Conservation (phyloP, 1,140 invertebrate species). For the Hypothenemus hampei region DNA sequence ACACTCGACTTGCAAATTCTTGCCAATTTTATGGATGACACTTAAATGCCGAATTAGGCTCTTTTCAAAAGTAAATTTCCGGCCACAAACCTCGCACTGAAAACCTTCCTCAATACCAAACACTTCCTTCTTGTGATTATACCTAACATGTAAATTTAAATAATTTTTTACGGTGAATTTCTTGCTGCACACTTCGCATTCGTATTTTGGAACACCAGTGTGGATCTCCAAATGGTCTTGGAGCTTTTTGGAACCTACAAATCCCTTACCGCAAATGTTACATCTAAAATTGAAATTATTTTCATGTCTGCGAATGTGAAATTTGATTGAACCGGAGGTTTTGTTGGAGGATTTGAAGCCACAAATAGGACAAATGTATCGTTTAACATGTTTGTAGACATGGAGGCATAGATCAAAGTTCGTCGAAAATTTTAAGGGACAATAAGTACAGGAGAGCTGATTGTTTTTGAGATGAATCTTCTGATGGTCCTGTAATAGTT, state of each 20-base stretch:
- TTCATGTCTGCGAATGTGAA: conserved; percentile 48
- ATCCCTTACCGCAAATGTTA: conserved; percentile 48
- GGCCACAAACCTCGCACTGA: conserved; percentile 33
- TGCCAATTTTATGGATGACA: conserved; percentile 33
- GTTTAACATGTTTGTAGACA: conserved; percentile 10
- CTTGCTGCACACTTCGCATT: conserved; percentile 48
- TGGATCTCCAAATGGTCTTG: conserved; percentile 45
- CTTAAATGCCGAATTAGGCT: conserved; percentile 33
- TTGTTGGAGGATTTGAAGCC: conserved; percentile 10
- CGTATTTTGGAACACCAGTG: conserved; percentile 29
- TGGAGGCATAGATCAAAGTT: conserved; percentile 18
- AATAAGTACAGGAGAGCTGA: not conserved
- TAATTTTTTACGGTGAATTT: conserved; percentile 45
- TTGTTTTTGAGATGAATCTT: conserved; percentile 22
- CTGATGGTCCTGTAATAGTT: conserved; percentile 15
- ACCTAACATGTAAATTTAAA: conserved; percentile 39
- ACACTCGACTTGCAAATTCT: conserved; percentile 37
- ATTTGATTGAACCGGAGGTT: conserved; percentile 18
- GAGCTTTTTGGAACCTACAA: conserved; percentile 43
- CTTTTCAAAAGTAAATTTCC: conserved; percentile 36
- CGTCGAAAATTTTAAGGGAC: conserved; percentile 11
- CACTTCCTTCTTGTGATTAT: conserved; percentile 35
- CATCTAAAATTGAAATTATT: conserved; percentile 49
- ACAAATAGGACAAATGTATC: conserved; percentile 23
- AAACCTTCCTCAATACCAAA: conserved; percentile 31